Evolutionary conservation across 2,888 invertebrate species (phyloP).

Genomic region (Byasa hedistus): DNA sequence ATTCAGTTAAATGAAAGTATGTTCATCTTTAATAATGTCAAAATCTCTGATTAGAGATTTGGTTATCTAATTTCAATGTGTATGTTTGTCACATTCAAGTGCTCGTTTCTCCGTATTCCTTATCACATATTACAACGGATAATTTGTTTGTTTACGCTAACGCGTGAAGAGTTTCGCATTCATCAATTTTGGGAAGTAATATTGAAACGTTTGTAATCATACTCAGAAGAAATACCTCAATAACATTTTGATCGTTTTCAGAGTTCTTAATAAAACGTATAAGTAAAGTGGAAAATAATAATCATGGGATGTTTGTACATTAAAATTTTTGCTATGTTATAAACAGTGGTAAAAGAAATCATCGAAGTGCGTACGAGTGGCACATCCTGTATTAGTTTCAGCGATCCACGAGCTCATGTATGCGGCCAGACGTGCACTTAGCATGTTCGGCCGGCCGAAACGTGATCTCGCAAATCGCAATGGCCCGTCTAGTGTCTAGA

Average conservation of each 20-base stretch:
- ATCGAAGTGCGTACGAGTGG: conserved; percentile 27
- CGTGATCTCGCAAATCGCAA: conserved; percentile 72
- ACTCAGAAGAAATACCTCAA: too few relatives aligned
- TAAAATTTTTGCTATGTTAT: not conserved
- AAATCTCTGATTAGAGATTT: too few relatives aligned
- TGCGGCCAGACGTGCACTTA: conserved; percentile 70
- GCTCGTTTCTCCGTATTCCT: too few relatives aligned
- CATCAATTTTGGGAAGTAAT: too few relatives aligned
- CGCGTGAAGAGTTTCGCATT: too few relatives aligned
- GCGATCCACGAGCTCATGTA: conserved; percentile 34
- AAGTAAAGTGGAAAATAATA: not conserved
- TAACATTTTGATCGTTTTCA: too few relatives aligned
- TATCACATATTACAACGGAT: too few relatives aligned
- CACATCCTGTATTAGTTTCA: conserved; percentile 37
- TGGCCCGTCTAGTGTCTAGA: conserved; percentile 62
- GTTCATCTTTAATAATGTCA: not conserved
- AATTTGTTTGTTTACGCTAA: too few relatives aligned
- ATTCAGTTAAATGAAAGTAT: not conserved
- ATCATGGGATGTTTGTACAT: not conserved
- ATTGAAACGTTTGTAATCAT: too few relatives aligned
- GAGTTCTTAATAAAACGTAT: not conserved
- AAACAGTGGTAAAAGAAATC: not conserved
- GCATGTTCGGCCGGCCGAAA: conserved; percentile 72
- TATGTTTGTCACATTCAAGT: too few relatives aligned
- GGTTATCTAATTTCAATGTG: too few relatives aligned